A percentile compares a stretch with the other conserved stretches of the same genome.
These are phyloP conservation scores for Paradisaea rubra DNA, from an alignment of 2,113 vertebrate genomes.

Conservation along the genomic window DNA sequence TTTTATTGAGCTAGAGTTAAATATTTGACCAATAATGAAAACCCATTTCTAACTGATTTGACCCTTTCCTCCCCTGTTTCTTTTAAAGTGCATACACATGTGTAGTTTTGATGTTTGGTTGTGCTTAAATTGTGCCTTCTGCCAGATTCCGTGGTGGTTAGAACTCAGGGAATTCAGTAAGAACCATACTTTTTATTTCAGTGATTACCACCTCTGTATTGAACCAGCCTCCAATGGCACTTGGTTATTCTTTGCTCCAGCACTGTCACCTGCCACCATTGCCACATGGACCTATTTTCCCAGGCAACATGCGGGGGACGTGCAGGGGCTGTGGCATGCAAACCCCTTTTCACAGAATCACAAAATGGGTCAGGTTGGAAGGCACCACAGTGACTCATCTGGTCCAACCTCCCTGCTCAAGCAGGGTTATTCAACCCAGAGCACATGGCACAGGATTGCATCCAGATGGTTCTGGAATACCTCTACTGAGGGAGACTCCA, in stretches of 20 bases:
- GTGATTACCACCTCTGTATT: background rate
- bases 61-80: background rate
- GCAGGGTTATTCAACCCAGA: background rate
- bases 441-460: background rate
- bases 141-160: background rate
- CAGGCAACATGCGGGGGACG: accelerated
- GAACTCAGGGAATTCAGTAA: background rate
- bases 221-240: background rate
- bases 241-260: background rate
- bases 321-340: background rate
- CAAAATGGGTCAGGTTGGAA: background rate
- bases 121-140: background rate
- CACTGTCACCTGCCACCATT: background rate
- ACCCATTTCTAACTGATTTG: background rate
- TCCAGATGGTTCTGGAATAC: background rate
- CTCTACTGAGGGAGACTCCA: background rate
- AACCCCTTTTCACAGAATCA: background rate
- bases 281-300: background rate
- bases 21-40: slow-evolving; percentile 25
- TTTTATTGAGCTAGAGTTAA: slow-evolving; percentile 30
- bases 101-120: background rate
- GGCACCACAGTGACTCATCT: background rate
- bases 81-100: background rate
- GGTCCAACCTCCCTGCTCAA: background rate
- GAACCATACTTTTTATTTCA: background rate